These are phyloP conservation scores for Hipparchia semele DNA, from an alignment of 2,888 invertebrate species.

Conservation along the genomic window DNA sequence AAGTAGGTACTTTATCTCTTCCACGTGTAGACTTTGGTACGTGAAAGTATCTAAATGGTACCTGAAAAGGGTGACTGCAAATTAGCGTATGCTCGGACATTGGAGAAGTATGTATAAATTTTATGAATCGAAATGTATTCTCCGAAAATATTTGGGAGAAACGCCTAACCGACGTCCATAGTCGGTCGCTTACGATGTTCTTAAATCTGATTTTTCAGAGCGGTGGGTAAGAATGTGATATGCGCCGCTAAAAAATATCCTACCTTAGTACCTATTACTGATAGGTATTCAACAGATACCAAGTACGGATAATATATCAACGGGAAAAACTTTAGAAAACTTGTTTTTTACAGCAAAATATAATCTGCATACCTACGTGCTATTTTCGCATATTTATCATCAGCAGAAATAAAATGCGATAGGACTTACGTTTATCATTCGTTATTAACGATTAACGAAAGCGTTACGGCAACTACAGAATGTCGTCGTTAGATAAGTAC, in stretches of 20 bases:
- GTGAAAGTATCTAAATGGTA: no score
- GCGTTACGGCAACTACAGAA: conserved; percentile 49
- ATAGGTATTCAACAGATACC: no score
- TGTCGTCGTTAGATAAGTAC: conserved; percentile 42
- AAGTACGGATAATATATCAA: background rate
- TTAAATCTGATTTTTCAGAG: background rate
- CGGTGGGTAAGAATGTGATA: no score
- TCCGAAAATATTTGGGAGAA: no score
- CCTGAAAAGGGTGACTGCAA: background rate
- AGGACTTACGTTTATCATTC: conserved; percentile 33
- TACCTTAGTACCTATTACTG: no score
- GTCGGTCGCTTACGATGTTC: background rate
- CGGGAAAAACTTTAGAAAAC: background rate
- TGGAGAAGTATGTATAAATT: background rate
- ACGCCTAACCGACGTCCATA: no score
- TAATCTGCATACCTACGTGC: background rate
- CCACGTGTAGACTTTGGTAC: background rate
- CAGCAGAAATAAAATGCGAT: conserved; percentile 16
- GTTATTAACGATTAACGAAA: conserved; percentile 60
- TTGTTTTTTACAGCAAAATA: background rate
- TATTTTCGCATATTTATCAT: conserved; percentile 12
- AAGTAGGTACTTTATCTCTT: background rate
- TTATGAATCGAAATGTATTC: no score
- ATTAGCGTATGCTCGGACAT: background rate
- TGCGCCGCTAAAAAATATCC: no score